phyloP scores from a whole-genome alignment of 1,140 invertebrate species.

The Chionoecetes opilio region DNA sequence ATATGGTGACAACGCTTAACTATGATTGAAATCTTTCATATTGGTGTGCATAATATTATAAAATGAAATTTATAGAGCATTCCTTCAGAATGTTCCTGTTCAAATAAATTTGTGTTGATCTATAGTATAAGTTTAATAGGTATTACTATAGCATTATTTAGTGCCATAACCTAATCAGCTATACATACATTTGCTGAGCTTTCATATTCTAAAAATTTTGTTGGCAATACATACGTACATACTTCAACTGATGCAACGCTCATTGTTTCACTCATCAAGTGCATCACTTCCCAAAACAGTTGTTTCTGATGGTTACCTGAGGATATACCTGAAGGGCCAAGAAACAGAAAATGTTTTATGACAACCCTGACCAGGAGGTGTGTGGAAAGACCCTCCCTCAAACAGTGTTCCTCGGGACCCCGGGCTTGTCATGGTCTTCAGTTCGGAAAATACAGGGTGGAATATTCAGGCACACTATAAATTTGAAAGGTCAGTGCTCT shows the following conservation, averaged over 20 bases:
- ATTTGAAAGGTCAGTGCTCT: constrained; percentile 91
- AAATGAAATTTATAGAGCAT: too few relatives aligned
- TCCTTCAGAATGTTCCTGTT: too few relatives aligned
- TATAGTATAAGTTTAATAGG: too few relatives aligned
- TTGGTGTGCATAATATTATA: too few relatives aligned
- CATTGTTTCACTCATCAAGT: neutral
- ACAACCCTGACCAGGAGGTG: constrained; percentile 96
- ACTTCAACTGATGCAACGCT: neutral
- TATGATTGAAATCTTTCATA: too few relatives aligned
- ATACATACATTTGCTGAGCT: too few relatives aligned
- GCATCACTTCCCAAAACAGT: constrained; percentile 83
- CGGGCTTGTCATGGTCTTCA: constrained; percentile 96
- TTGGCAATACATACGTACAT: too few relatives aligned
- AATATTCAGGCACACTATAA: constrained; percentile 95
- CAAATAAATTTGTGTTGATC: too few relatives aligned
- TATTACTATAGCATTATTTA: too few relatives aligned
- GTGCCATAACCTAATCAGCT: too few relatives aligned
- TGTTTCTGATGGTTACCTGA: constrained; percentile 96
- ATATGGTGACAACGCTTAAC: too few relatives aligned
- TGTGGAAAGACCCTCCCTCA: constrained; percentile 90
- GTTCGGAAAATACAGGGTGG: constrained; percentile 94
- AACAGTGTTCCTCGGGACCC: constrained; percentile 93
- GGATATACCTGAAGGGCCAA: constrained; percentile 95
- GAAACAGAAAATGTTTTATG: constrained; percentile 95
- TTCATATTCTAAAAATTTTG: too few relatives aligned